A percentile compares a stretch with the other conserved stretches of the same genome.
phyloP scores from a whole-genome alignment of 2,888 invertebrate genomes.

The Heterodera filipjevi region DNA sequence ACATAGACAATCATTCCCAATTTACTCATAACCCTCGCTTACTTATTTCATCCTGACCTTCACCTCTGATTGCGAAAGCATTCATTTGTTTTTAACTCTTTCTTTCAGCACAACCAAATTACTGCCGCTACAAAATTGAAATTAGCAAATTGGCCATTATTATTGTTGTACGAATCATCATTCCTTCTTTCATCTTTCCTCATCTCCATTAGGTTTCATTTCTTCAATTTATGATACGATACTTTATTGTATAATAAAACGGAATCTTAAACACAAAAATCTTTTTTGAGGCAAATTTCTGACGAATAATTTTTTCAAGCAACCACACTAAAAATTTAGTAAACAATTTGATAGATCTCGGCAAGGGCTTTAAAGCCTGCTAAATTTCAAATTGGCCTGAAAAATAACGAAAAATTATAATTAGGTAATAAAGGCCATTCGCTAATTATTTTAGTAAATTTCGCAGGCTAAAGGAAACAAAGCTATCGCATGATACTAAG shows the following conservation, averaged over 20 bases:
- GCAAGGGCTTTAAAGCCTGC: too few relatives aligned
- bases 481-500: too few relatives aligned
- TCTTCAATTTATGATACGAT: neutral
- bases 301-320: too few relatives aligned
- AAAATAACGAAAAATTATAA: too few relatives aligned
- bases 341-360: too few relatives aligned
- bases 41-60: neutral
- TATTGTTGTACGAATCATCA: slow-evolving; percentile 7
- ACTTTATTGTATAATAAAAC: slow-evolving; percentile 1
- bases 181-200: neutral
- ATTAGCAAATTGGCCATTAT: neutral
- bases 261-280: too few relatives aligned
- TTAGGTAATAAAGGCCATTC: too few relatives aligned
- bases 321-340: too few relatives aligned
- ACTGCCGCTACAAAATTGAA: neutral
- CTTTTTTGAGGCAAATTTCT: too few relatives aligned
- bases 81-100: neutral
- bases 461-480: too few relatives aligned
- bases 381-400: too few relatives aligned
- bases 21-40: neutral
- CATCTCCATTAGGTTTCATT: neutral
- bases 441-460: too few relatives aligned
- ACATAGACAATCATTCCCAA: neutral
- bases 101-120: neutral
- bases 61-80: neutral